Conservation (phyloP, 2,888 invertebrate species). For the Clepsis dumicolana region DNA sequence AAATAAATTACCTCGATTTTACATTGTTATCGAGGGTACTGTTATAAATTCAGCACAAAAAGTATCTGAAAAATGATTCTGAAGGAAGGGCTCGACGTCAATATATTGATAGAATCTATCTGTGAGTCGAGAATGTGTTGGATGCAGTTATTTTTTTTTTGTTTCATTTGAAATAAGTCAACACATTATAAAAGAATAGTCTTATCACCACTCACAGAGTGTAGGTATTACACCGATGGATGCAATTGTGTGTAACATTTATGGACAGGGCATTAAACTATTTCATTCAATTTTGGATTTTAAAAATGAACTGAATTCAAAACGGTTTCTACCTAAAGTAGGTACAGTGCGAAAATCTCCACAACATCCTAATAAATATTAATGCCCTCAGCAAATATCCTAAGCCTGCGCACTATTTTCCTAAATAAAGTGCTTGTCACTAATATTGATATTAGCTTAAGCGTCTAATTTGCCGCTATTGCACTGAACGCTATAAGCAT, state of each 20-base stretch:
- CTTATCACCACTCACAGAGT: too few species aligned
- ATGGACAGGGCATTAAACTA: too few species aligned
- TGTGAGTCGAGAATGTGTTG: conserved; percentile 3
- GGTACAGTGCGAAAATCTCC: too few species aligned
- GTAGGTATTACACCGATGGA: too few species aligned
- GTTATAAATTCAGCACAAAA: conserved; percentile 35
- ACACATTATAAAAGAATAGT: too few species aligned
- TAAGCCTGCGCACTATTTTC: not conserved
- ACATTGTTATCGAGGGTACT: conserved; percentile 39
- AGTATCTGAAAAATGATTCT: conserved; percentile 29
- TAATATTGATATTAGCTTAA: conserved; percentile 33
- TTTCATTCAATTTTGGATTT: too few species aligned
- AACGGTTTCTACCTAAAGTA: too few species aligned
- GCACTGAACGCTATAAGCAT: conserved; percentile 33
- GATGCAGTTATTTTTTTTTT: not conserved
- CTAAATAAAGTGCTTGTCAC: not conserved
- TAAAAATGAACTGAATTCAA: too few species aligned
- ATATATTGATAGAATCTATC: conserved; percentile 2
- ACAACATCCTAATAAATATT: too few species aligned
- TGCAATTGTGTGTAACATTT: too few species aligned
- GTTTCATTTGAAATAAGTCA: not conserved
- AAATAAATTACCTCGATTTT: conserved; percentile 40
- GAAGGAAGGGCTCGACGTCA: conserved; percentile 4
- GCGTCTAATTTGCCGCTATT: conserved; percentile 30
- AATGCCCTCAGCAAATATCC: too few species aligned